phyloP scores from a whole-genome alignment of 2,113 vertebrate genomes.

The Eolophus roseicapilla region DNA sequence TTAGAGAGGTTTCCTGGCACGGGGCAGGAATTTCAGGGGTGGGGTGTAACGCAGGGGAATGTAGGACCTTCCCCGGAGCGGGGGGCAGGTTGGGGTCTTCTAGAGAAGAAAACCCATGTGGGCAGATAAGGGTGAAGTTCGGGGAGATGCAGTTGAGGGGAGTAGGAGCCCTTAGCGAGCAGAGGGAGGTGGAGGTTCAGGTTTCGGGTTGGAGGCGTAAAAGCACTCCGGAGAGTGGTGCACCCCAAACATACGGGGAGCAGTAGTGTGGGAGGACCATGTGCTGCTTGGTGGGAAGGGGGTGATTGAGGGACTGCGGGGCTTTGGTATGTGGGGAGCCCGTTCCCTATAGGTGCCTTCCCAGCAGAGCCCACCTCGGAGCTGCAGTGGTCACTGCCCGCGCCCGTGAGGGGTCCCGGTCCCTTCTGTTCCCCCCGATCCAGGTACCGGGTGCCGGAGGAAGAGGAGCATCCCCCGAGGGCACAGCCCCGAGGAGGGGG shows the following conservation, averaged over 20 bases:
- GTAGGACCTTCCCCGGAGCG: background rate
- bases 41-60: background rate
- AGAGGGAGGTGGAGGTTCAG: background rate
- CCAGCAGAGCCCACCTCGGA: background rate
- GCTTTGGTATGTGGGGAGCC: background rate
- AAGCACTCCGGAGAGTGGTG: background rate
- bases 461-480: background rate
- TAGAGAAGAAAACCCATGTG: background rate
- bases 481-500: background rate
- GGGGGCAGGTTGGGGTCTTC: background rate
- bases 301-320: background rate
- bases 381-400: background rate
- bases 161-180: background rate
- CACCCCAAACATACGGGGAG: background rate
- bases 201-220: background rate
- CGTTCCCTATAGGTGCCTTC: background rate
- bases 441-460: background rate
- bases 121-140: background rate
- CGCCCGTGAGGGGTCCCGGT: background rate
- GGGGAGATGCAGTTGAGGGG: background rate
- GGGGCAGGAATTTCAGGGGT: background rate
- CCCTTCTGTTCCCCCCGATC: background rate
- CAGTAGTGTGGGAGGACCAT: background rate
- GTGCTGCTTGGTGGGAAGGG: background rate
- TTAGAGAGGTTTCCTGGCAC: background rate